Base-by-base conservation (phyloP, 2,888 invertebrate species). In the Macroteleia sp. region DNA sequence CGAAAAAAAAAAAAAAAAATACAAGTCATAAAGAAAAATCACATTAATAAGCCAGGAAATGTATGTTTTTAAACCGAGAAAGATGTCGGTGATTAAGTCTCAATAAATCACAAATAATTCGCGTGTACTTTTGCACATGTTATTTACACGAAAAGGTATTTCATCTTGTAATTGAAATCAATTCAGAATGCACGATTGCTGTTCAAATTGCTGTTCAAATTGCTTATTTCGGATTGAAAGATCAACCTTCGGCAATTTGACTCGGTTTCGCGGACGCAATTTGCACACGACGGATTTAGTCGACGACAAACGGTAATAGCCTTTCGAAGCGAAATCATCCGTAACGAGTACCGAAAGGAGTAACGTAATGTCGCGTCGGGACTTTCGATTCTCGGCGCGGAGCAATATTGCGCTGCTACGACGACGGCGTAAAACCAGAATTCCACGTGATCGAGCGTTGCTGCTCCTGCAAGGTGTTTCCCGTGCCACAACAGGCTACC, bases 251-350 rank as follows among this genome's bases (percentile, higher is more conserved):
- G 46, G 39, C 50, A 61, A 61, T 70, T 25, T 12, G 62, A 44
- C 17, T 14, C n/a, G 20, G 36, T 52, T 42, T 32, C 36, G 74
- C 39, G 52, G 57, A 52, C 54, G 67, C 62, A 70, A 76, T 76
- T 76, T 62, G 56, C 48, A 54, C 64, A 57, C 62, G 76, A 64
- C 59, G 39, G 57, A 69, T 76, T 76, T 64, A 56, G 66, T 77
- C 66, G 62, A 69, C 57, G 77, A 61, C 71, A 50, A n/a, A 57
- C 61, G 62, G 62, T 73, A 78, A 78, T 69, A 59, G 69, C 56
- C 78, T 73, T 78, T 81, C 81, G 77, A 75, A 70, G 83, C 81
- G 84, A 85, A 83, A 85, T 85, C 84, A 84, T 83, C 82, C 83
- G 83, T 85, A 82, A 85, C 83, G 83, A 79, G 52, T 76, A 73